A percentile compares a stretch with the other conserved stretches of the same genome.
Conservation (phyloP, 1,140 invertebrate genomes). For the Camponotus floridanus region DNA sequence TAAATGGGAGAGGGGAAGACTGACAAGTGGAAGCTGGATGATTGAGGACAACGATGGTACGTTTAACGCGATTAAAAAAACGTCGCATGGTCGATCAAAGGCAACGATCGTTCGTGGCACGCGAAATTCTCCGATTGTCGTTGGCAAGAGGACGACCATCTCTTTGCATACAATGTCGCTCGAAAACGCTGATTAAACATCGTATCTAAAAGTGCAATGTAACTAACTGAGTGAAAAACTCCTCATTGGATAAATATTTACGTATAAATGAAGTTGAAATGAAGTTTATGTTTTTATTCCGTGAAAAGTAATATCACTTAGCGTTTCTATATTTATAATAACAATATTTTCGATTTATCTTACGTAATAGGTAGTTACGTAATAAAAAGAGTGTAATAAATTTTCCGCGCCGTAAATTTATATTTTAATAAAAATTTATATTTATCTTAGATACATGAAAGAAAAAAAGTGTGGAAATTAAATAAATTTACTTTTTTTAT, state of each 20-base stretch:
- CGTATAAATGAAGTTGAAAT: conserved; percentile 8
- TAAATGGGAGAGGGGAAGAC: background rate
- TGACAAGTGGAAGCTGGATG: conserved; percentile 42
- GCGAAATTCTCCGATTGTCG: conserved; percentile 41
- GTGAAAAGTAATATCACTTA: conserved; percentile 21
- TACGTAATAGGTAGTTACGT: too few species aligned
- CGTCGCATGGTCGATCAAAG: conserved; percentile 60
- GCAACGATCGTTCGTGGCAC: conserved; percentile 47
- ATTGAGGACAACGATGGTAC: conserved; percentile 59
- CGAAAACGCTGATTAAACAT: conserved; percentile 20
- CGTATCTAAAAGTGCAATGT: conserved; percentile 47
- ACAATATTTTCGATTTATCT: background rate
- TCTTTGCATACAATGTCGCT: conserved; percentile 37
- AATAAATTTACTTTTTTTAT: background rate
- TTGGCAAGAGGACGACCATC: conserved; percentile 37
- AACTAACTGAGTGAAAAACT: conserved; percentile 18
- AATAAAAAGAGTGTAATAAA: background rate
- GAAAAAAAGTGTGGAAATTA: background rate
- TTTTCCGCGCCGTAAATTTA: background rate
- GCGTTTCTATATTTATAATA: background rate
- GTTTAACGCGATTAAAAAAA: conserved; percentile 71
- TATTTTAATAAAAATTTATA: background rate
- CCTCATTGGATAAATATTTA: conserved; percentile 15
- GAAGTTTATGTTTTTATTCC: conserved; percentile 28
- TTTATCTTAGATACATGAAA: background rate